These are phyloP conservation scores for Thunnus albacares DNA, from an alignment of 2,797 vertebrate genomes.

Conservation along the genomic window DNA sequence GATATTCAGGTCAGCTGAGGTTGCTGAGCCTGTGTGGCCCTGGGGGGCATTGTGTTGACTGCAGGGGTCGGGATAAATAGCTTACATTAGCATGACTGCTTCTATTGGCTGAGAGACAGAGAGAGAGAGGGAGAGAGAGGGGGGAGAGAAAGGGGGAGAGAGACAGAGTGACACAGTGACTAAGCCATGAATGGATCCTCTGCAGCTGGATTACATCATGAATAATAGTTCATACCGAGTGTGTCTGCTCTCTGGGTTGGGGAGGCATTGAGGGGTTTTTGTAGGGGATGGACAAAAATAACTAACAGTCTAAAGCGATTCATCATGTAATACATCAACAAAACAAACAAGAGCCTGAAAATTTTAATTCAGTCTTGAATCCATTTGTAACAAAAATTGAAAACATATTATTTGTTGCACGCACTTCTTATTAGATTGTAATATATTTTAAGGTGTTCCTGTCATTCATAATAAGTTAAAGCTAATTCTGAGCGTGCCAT, in stretches of 20 bases:
- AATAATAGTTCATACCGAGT: conserved; percentile 41
- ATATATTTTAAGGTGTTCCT: background rate
- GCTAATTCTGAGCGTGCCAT: background rate
- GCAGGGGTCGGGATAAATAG: conserved; percentile 73
- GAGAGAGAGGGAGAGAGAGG: conserved; percentile 8
- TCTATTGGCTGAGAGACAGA: conserved; percentile 39
- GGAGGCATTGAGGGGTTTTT: conserved; percentile 9
- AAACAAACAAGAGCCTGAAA: background rate
- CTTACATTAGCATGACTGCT: conserved; percentile 67
- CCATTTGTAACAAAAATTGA: background rate
- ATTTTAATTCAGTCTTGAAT: background rate
- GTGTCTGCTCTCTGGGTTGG: conserved; percentile 12
- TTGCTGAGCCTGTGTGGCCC: conserved; percentile 58
- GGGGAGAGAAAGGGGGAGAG: background rate
- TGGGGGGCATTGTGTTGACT: conserved; percentile 69
- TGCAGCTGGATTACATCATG: conserved; percentile 72
- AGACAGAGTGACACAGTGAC: conserved; percentile 51
- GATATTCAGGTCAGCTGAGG: conserved; percentile 77
- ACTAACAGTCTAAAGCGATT: background rate
- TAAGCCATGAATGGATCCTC: conserved; percentile 57
- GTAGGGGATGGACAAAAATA: conserved; percentile 4
- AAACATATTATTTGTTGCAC: background rate
- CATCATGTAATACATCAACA: background rate
- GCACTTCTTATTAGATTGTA: background rate
- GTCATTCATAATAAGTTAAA: background rate